These are phyloP conservation scores for Armadillidium nasatum DNA, from an alignment of 1,140 invertebrate species.

Conservation along the genomic window DNA sequence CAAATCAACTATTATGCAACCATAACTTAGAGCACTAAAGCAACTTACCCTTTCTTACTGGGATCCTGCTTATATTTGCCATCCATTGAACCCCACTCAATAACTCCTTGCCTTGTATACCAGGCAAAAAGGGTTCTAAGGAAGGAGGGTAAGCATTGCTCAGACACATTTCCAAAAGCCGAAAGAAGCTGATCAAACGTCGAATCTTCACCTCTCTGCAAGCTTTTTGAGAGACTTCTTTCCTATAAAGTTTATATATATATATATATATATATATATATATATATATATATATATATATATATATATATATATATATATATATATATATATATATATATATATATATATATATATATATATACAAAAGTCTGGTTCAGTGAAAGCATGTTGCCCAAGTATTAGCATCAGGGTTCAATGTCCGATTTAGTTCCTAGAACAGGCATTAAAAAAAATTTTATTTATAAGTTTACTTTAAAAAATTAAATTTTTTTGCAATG, in stretches of 20 bases:
- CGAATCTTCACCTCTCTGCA: slow-evolving; percentile 90
- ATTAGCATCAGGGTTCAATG: too few species aligned
- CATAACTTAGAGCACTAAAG: not conserved
- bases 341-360: too few species aligned
- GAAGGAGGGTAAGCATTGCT: slow-evolving; percentile 94
- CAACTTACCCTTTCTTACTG: slow-evolving; percentile 48
- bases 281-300: too few species aligned
- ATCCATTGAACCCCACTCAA: slow-evolving; percentile 45
- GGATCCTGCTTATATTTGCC: slow-evolving; percentile 36
- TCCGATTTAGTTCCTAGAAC: too few species aligned
- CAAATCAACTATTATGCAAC: too few species aligned
- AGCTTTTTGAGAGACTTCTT: slow-evolving; percentile 81
- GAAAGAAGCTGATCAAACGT: slow-evolving; percentile 93
- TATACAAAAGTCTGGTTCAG: too few species aligned
- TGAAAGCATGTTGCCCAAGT: too few species aligned
- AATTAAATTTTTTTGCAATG: too few species aligned
- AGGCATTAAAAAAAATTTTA: too few species aligned
- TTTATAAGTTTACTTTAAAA: too few species aligned
- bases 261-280: not conserved
- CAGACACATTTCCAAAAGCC: slow-evolving; percentile 86
- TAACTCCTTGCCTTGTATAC: slow-evolving; percentile 80
- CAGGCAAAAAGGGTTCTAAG: slow-evolving; percentile 89
- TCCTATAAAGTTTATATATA: slow-evolving; percentile 58
- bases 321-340: too few species aligned
- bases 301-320: too few species aligned